Evolutionary conservation across 2,113 vertebrate species (phyloP), one percentile per base, ranked within the genome.

Genomic region (Procavia capensis): DNA sequence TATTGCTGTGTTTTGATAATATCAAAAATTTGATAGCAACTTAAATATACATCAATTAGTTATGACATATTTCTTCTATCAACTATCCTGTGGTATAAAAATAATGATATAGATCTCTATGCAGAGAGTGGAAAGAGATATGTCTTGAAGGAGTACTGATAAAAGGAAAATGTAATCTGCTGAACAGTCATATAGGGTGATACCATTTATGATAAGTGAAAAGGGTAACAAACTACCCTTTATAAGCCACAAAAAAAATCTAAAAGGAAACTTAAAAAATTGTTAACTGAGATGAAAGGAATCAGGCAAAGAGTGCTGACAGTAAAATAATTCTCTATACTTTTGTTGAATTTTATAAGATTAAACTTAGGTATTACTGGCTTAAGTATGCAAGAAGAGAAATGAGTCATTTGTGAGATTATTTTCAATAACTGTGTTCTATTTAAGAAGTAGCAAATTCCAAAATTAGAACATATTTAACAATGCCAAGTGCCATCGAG

Each of bases 31-130:
- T 61, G 25, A 74, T 91, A 68, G 6, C 31, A 90, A 59, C 34
- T 63, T 94, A 81, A 61, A 45, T 86, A 27, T 45, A 5, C 14
- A 57, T 34, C 34, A 76, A n/a, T 57, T 68, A 76, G 64, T 82
- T 34, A 72, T 76, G 29, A 13, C 3, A 47, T 25, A 72, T 74
- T 88, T 24, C 50, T 94, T 72, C 47, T 68, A 27, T 84, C 27
- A 93, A 83, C 43, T 93, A 94, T 50, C 68, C 3, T 36, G 22
- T 29, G 75, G 83, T 78, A 54, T 9, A 47, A 86, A 90, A 92
- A 47, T 50, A 78, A 78, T 20, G 2, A 25, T 54, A 57, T 29
- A 66, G 6, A 16, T 88, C 29, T 68, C 17, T 78, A 27, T 82
- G 8, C 83, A 43, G 22, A 75, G 72, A 75, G 39, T 70, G 34